Evolutionary conservation across 2,888 invertebrate species (phyloP).

Genomic region (Odontomyia ornata): DNA sequence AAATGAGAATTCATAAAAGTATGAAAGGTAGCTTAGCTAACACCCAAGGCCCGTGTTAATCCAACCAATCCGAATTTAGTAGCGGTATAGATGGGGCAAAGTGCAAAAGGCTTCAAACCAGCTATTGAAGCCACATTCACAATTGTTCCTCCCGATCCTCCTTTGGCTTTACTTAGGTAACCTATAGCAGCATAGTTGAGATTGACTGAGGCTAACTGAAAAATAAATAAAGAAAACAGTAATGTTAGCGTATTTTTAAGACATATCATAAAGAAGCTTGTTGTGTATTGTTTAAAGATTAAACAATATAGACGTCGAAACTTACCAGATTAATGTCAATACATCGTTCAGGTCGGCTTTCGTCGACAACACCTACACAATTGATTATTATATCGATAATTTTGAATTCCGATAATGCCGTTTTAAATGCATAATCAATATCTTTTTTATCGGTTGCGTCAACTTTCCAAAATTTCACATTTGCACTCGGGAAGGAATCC

Average conservation of each 20-base stretch:
- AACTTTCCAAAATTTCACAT: slow-evolving; percentile 57
- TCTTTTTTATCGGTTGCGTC: slow-evolving; percentile 56
- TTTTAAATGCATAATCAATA: slow-evolving; percentile 57
- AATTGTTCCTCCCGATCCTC: slow-evolving; percentile 60
- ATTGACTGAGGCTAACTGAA: slow-evolving; percentile 58
- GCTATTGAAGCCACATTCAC: slow-evolving; percentile 60
- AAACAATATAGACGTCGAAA: not conserved
- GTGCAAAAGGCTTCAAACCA: slow-evolving; percentile 59
- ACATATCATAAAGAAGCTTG: no score
- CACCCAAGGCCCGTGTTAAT: slow-evolving; percentile 60
- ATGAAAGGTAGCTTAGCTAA: slow-evolving; percentile 46
- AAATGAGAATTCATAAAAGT: no score
- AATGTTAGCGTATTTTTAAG: not conserved
- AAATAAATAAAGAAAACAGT: not conserved
- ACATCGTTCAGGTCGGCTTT: slow-evolving; percentile 59
- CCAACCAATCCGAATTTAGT: slow-evolving; percentile 62
- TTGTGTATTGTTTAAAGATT: not conserved
- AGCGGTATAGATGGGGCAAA: slow-evolving; percentile 59
- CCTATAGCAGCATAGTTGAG: slow-evolving; percentile 58
- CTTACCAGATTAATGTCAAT: slow-evolving; percentile 60
- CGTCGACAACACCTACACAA: slow-evolving; percentile 59
- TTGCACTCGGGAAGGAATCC: slow-evolving; percentile 54
- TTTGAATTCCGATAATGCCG: slow-evolving; percentile 55
- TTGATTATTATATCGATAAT: slow-evolving; percentile 60
- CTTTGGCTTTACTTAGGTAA: slow-evolving; percentile 59